These are phyloP conservation scores for Phenacoccus solenopsis DNA, from an alignment of 1,140 invertebrate genomes.

Conservation along the genomic window DNA sequence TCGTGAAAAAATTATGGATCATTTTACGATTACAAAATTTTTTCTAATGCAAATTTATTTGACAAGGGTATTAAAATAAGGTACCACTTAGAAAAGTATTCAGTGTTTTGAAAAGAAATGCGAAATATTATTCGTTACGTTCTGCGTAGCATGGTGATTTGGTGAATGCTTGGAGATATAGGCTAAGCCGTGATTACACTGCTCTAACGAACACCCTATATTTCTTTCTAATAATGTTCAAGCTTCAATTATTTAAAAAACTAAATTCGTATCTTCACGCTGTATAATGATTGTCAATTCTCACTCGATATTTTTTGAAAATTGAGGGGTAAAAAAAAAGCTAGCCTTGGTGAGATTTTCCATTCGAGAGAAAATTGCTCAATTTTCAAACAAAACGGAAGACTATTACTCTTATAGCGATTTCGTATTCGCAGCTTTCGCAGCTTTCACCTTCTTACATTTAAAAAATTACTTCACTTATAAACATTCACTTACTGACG, in stretches of 20 bases:
- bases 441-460: no score
- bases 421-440: slow-evolving; percentile 1
- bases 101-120: no score
- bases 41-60: no score
- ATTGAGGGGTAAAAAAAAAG: background rate
- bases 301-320: background rate
- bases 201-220: background rate
- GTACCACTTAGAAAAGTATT: no score
- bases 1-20: no score
- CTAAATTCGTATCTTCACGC: background rate
- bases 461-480: background rate
- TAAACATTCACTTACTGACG: slow-evolving; percentile 12
- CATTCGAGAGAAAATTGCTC: slow-evolving; percentile 11
- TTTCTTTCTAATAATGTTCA: background rate
- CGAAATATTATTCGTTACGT: no score
- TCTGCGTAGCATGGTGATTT: no score
- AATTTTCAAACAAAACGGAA: slow-evolving; percentile 17
- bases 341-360: background rate
- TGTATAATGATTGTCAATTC: background rate
- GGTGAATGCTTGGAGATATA: no score
- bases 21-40: no score
- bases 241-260: background rate
- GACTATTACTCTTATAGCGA: slow-evolving; percentile 6
- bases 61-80: no score
- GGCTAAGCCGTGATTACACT: background rate